Evolutionary conservation across 30 jellyfish, hydroid and myxozoan species (phyloP), one percentile per base, ranked within the genome.

Genomic region (Catostylus mosaicus): DNA sequence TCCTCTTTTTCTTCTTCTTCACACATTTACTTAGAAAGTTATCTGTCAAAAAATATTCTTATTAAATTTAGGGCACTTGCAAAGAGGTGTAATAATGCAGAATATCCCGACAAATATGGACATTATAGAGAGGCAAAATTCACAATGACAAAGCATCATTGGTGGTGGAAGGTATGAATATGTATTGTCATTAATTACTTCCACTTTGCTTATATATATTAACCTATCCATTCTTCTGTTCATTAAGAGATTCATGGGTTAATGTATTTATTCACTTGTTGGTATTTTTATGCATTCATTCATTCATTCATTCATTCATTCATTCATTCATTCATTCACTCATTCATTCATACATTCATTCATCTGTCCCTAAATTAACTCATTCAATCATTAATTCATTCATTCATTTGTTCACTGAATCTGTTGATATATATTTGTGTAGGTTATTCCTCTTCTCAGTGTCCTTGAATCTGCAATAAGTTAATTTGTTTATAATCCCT

Each of bases 121-220:
- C 98, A 92, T 71, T 92, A 86, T 66, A 77, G 98, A 45, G 98
- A 92, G 67, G 97, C 98, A 24, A 72, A 74, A 32, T 77, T 86
- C 43, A 77, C 96, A n/a, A 92, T 92, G 97, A 92, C 97, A 48
- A 92, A 92, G 57, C 98, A 83, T 52, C 98, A 92, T 59, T 92
- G 98, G 98, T 92, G 98, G 98, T 92, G 98, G 98, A 92, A 92
- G 96, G 98, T 92, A 67, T 10, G 76, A n/a, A 1, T 20, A 1
- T 38, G 2, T 6, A 8, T 10, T 3, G 4, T 48, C 20, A 2
- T 27, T 9, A 3, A 16, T 48, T 16, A 3, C 23, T 4, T 9
- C 14, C 20, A 4, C 23, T 67, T 67, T 30, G 8, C 48, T 27
- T 57, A 29, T 57, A 57, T 22, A 20, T 57, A 20, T 20, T 19